phyloP scores from a whole-genome alignment of 2,113 vertebrate species.

The Macheiramphus alcinus region DNA sequence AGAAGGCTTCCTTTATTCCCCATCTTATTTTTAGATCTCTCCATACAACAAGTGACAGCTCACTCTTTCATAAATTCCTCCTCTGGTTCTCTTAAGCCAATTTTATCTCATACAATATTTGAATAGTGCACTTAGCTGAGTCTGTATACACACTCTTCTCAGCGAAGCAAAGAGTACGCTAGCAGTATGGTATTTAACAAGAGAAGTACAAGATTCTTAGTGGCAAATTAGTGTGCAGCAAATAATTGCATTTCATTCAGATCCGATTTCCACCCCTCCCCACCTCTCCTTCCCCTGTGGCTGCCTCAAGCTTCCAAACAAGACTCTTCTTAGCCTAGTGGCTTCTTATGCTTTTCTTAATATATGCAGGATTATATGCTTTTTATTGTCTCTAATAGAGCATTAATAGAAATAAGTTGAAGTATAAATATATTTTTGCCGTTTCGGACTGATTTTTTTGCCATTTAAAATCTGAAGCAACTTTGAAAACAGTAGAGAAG shows the following conservation, averaged over 20 bases:
- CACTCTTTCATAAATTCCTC: neutral
- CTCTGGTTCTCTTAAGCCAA: neutral
- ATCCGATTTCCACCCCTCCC: neutral
- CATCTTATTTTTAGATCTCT: slow-evolving; percentile 18
- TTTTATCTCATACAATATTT: neutral
- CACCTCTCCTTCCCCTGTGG: neutral
- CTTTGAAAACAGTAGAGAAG: neutral
- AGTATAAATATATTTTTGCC: neutral
- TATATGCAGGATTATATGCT: neutral
- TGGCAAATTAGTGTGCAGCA: neutral
- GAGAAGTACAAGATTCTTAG: neutral
- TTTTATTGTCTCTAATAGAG: neutral
- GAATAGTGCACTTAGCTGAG: neutral
- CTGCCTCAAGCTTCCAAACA: neutral
- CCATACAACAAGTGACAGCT: neutral
- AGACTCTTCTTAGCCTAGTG: neutral
- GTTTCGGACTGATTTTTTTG: neutral
- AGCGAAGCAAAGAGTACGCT: neutral
- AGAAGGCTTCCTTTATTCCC: slow-evolving; percentile 8
- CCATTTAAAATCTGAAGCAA: neutral
- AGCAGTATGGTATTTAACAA: neutral
- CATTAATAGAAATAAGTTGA: neutral
- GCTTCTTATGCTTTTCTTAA: neutral
- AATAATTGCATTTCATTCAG: neutral
- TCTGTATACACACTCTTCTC: neutral